Base-by-base conservation (phyloP, 2,888 invertebrate species). In the Troides aeacus region DNA sequence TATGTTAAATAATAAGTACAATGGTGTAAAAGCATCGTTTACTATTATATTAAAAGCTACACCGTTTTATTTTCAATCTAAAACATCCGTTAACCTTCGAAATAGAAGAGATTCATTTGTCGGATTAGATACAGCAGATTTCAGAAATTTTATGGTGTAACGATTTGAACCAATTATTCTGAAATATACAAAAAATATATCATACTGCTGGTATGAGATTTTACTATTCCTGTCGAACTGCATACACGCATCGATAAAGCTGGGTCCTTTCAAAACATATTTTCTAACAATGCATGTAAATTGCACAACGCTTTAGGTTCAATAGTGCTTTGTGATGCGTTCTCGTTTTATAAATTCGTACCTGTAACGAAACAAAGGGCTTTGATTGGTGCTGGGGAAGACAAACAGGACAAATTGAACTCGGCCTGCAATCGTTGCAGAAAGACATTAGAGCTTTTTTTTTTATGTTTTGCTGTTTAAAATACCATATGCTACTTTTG, bases 331-430 rank as follows among this genome's bases (percentile, higher is more conserved):
- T 61, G 61, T 67, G 67, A 67, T 62, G 61, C 62, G 56, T 62
- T 66, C 61, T 61, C 66, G 36, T 61, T 67, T 67, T 62, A 62
- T 53, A 67, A 62, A 62, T 62, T 67, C 67, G 60, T 60, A 66
- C 53, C 24, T 50, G 65, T 56, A 67, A 67, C 67, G 67, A 62
- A 67, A 67, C 67, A 67, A 67, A 62, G 67, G 67, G 23, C 62
- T 62, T 66, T 67, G 62, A 67, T 67, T 67, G 67, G 67, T 67
- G 59, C 50, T 66, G 66, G 4, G 30, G 39, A 67, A 67, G 50
- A 61, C 67, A 67, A 67, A 67, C 61, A 67, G 23, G 61, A 67
- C 56, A 67, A 67, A 67, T 62, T 67, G 67, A 62, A 42, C 67
- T 36, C 56, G 50, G 67, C 42, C 50, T 18, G 63, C 61, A 30